A percentile compares a stretch with the other conserved stretches of the same genome.
Evolutionary conservation across 1,140 invertebrate species (phyloP).

Genomic region (Leptestheria dahalacensis): DNA sequence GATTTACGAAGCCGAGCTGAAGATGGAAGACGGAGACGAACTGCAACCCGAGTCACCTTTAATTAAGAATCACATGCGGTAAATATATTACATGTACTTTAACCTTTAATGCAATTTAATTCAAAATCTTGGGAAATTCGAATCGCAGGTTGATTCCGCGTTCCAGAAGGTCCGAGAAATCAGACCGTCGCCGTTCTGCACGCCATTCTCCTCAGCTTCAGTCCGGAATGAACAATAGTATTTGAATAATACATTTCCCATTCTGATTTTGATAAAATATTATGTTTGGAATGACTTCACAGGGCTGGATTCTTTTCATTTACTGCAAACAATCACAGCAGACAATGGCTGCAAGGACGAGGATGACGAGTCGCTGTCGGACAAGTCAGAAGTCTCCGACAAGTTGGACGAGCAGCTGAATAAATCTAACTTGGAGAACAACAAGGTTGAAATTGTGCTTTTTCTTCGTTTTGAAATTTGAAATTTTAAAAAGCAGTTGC

Average conservation of each 20-base stretch:
- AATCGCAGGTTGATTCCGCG: background rate
- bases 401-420: constrained; percentile 13
- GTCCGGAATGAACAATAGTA: constrained; percentile 3
- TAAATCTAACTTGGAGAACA: background rate
- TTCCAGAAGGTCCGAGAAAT: background rate
- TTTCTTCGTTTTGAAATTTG: no score
- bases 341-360: background rate
- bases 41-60: background rate
- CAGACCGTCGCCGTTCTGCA: background rate
- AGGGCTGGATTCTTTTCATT: constrained; percentile 11
- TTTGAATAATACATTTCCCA: background rate
- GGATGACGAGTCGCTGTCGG: background rate
- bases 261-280: background rate
- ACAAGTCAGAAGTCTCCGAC: constrained; percentile 3
- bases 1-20: constrained; percentile 84
- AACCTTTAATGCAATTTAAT: no score
- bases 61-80: constrained; percentile 11
- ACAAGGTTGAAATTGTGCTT: background rate
- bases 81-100: background rate
- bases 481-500: no score
- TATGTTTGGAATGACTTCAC: background rate
- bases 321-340: constrained; percentile 7
- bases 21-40: constrained; percentile 72
- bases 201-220: constrained; percentile 7
- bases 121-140: background rate